Base-by-base conservation (phyloP, 1,140 invertebrate species). In the Drosophila jambulina region DNA sequence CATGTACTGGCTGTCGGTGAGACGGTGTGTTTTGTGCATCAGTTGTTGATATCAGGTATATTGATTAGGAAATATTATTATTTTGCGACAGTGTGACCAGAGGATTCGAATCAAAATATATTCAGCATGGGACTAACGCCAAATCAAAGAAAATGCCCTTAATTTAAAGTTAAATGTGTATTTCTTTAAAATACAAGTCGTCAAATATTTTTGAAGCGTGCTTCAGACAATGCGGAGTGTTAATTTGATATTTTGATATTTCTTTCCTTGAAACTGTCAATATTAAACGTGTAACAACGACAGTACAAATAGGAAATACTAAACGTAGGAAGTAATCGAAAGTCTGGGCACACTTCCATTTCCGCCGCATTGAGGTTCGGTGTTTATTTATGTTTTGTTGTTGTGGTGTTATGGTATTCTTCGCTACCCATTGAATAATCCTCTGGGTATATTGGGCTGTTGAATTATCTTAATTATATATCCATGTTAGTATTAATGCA, bases 1-100 rank as follows among this genome's bases (percentile, higher is more conserved):
- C 45, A 87, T 90, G 56, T 88, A 88, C 40, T 88, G 84, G 76
- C 84, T 87, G 74, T 88, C 85, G 65, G 78, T 88, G 59, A 88
- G 81, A 81, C 84, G 84, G 72, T 77, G 69, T 72, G 45, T 77
- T 77, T 77, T 77, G 57, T 86, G 82, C 63, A 65, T 77, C 60
- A 86, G 83, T 87, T 88, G 83, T 87, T 86, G 75, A 86, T 86
- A 69, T 69, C 53, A 71, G 69, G 62, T 70, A 56, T 71, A 71
- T 71, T 71, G 68, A 71, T 72, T 72, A 72, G 69, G 54, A 72
- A 72, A 51, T 72, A 72, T 72, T 71, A 71, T 71, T 71, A 69
- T 70, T 69, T 49, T 32, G 48, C 42, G 36, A 34, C 43, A 68
- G 59, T 63, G 21, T 40, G 59, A 29, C 65, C 58, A 25, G 21